Conservation (phyloP, 2,888 invertebrate genomes). For the Callinectes sapidus region DNA sequence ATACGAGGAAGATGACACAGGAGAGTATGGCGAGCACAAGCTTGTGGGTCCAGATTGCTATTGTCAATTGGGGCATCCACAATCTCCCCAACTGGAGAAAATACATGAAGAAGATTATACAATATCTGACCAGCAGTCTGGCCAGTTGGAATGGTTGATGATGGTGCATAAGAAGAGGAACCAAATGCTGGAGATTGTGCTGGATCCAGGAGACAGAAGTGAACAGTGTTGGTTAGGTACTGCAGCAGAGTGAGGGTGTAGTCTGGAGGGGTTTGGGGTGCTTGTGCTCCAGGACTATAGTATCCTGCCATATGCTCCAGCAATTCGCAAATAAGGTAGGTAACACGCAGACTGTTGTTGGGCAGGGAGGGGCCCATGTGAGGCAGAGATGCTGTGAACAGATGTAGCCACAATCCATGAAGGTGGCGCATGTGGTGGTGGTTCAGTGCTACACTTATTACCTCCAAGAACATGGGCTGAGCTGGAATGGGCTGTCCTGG, state of each 20-base stretch:
- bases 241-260: constrained; percentile 87
- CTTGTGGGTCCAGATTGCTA: constrained; percentile 73
- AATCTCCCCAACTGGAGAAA: constrained; percentile 81
- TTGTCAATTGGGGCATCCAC: constrained; percentile 77
- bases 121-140: constrained; percentile 82
- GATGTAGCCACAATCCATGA: constrained; percentile 89
- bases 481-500: constrained; percentile 84
- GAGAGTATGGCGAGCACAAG: constrained; percentile 83
- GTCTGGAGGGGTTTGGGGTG: constrained; percentile 81
- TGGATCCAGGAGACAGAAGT: constrained; percentile 85
- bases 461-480: constrained; percentile 89
- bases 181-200: constrained; percentile 75
- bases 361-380: constrained; percentile 87
- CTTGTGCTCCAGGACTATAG: constrained; percentile 72
- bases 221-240: constrained; percentile 86
- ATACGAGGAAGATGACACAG: constrained; percentile 88
- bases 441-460: constrained; percentile 80
- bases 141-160: constrained; percentile 70
- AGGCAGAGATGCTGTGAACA: constrained; percentile 87
- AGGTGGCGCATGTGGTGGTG: constrained; percentile 83
- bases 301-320: constrained; percentile 81
- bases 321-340: constrained; percentile 87
- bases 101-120: constrained; percentile 87
- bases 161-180: constrained; percentile 79
- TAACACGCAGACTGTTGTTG: constrained; percentile 85